Conservation (phyloP, 2,888 invertebrate species). For the Agapostemon virescens region DNA sequence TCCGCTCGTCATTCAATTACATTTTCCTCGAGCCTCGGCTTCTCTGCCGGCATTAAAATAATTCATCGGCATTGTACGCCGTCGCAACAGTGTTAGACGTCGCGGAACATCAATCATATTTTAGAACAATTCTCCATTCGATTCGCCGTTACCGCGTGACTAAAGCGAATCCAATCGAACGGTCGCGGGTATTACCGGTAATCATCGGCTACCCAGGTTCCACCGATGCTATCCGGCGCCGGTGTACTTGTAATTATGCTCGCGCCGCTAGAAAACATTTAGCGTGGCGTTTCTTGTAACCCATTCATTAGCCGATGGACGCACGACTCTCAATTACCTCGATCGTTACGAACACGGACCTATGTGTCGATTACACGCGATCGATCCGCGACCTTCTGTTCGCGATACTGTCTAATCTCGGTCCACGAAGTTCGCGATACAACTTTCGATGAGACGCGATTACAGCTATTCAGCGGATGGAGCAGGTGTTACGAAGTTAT, state of each 20-base stretch:
- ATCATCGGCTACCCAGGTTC: constrained; percentile 32
- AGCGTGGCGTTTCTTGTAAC: constrained; percentile 49
- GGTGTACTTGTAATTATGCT: constrained; percentile 50
- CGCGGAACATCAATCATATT: constrained; percentile 44
- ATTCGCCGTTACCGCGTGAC: constrained; percentile 2
- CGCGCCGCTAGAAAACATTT: constrained; percentile 50
- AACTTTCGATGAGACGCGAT: neutral
- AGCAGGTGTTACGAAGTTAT: too few relatives aligned
- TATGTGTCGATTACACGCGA: constrained; percentile 13
- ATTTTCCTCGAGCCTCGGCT: constrained; percentile 18
- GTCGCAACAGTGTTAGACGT: constrained; percentile 21
- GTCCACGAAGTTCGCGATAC: neutral
- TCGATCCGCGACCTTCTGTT: neutral
- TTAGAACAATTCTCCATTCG: constrained; percentile 49
- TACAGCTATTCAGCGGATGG: neutral
- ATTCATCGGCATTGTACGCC: constrained; percentile 34
- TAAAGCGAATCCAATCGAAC: constrained; percentile 47
- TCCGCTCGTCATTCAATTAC: constrained; percentile 31
- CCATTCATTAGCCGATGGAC: constrained; percentile 57
- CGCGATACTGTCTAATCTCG: neutral
- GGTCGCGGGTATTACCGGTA: constrained; percentile 37
- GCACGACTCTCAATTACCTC: constrained; percentile 35
- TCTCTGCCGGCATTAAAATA: constrained; percentile 27
- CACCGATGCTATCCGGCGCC: neutral
- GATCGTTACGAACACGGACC: constrained; percentile 31